Evolutionary conservation across 2,113 vertebrate genomes (phyloP).

Genomic region (Orcinus orca): DNA sequence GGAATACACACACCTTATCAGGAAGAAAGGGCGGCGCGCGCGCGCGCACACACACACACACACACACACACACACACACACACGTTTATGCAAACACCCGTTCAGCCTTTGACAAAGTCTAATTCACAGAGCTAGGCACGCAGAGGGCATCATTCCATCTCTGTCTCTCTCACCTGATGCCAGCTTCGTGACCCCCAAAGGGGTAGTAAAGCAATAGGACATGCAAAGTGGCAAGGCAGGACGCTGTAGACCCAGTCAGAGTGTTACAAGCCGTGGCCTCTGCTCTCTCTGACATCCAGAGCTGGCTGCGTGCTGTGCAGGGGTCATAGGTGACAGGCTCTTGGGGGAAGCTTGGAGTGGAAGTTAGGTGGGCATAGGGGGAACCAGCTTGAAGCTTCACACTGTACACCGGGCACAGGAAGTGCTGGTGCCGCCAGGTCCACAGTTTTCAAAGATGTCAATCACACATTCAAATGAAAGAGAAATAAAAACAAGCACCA

Average conservation of each 20-base stretch:
- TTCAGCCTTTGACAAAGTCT: neutral
- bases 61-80: neutral
- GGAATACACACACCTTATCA: slow-evolving; percentile 52
- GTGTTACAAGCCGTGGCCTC: neutral
- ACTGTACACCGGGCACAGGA: neutral
- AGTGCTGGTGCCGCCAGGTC: neutral
- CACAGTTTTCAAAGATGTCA: slow-evolving; percentile 32
- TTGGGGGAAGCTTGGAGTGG: neutral
- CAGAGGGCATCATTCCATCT: neutral
- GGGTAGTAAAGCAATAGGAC: neutral
- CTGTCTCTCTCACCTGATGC: neutral
- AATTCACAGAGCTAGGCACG: slow-evolving; percentile 31
- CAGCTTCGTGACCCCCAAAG: slow-evolving; percentile 14
- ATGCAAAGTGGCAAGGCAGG: neutral
- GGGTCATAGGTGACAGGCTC: neutral
- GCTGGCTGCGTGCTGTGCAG: neutral
- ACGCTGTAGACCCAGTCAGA: neutral
- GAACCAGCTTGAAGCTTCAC: neutral
- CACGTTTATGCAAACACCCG: slow-evolving; percentile 14
- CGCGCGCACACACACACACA: neutral
- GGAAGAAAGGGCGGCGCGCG: slow-evolving; percentile 41
- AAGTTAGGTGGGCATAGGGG: neutral
- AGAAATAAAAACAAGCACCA: neutral
- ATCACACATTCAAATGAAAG: slow-evolving; percentile 4
- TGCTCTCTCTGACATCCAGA: neutral